Conservation (phyloP, 2,113 vertebrate species). For the Thermophis baileyi region DNA sequence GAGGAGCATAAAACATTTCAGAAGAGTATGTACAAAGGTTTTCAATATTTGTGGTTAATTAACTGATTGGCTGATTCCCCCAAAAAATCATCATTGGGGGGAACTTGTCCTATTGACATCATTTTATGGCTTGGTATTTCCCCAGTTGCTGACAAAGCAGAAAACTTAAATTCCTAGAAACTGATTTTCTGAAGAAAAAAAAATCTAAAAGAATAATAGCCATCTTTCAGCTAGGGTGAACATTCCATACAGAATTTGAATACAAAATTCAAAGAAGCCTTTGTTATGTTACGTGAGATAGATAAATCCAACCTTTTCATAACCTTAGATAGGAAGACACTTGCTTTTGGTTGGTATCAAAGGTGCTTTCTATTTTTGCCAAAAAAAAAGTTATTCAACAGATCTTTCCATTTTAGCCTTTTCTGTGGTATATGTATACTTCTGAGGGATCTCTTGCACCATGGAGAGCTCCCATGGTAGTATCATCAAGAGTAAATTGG, state of each 20-base stretch:
- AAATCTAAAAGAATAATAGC: background rate
- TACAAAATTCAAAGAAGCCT: background rate
- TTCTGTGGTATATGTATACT: background rate
- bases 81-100: background rate
- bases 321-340: background rate
- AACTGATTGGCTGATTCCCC: background rate
- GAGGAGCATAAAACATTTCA: background rate
- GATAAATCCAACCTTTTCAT: background rate
- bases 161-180: slow-evolving; percentile 9
- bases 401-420: background rate
- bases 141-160: background rate
- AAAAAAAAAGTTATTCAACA: background rate
- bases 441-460: slow-evolving; percentile 16
- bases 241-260: background rate
- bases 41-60: slow-evolving; percentile 4
- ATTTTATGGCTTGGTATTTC: background rate
- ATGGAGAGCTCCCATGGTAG: slow-evolving; percentile 30
- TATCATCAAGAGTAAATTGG: background rate
- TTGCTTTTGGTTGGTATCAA: background rate
- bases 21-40: background rate
- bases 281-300: background rate
- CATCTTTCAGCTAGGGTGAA: background rate
- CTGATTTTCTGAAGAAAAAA: background rate
- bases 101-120: background rate
- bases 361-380: background rate